Evolutionary conservation across 1,140 invertebrate species (phyloP).

Genomic region (Drosophila setifemur): DNA sequence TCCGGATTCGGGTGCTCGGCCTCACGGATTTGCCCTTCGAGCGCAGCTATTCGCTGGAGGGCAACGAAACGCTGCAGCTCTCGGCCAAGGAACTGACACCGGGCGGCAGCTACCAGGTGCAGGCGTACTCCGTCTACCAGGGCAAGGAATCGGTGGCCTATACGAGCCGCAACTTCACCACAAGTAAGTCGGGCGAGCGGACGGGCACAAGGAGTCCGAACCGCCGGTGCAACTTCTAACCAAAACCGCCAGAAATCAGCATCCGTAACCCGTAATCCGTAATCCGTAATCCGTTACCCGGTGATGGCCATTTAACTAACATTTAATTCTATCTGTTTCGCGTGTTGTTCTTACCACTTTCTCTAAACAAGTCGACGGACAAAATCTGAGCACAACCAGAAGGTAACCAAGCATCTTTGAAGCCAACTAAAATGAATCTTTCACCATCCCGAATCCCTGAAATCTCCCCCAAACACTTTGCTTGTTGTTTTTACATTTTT

Average conservation of each 20-base stretch:
- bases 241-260: too few species aligned
- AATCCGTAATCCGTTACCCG: neutral
- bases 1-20: constrained; percentile 88
- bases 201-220: constrained; percentile 44
- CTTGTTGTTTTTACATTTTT: constrained; percentile 11
- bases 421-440: neutral
- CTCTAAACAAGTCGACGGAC: neutral
- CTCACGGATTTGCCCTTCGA: constrained; percentile 85
- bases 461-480: neutral
- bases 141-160: constrained; percentile 95
- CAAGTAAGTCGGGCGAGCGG: constrained; percentile 87
- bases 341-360: constrained; percentile 2
- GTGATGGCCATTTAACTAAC: constrained; percentile 35
- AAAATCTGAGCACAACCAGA: neutral
- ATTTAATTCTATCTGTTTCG: constrained; percentile 3
- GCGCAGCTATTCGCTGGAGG: constrained; percentile 86
- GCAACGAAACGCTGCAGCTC: constrained; percentile 87
- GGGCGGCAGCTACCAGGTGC: constrained; percentile 93
- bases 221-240: constrained; percentile 62
- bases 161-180: constrained; percentile 95
- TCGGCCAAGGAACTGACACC: constrained; percentile 91
- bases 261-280: neutral
- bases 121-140: constrained; percentile 93
- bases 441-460: neutral
- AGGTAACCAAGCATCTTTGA: constrained; percentile 57